Conservation (phyloP, 2,113 vertebrate genomes). For the Neomonachus schauinslandi region DNA sequence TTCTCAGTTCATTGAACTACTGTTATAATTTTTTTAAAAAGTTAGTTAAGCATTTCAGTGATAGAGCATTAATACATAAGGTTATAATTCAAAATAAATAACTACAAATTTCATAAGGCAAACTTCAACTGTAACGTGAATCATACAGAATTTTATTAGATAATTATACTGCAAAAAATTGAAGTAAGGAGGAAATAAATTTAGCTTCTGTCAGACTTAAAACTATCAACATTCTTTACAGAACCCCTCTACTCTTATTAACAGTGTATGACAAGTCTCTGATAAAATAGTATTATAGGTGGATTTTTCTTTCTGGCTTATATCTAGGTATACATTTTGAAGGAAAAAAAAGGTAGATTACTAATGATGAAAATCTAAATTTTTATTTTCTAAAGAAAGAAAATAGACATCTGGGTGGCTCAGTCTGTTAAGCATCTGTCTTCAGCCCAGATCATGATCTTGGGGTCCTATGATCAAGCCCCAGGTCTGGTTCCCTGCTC, state of each 20-base stretch:
- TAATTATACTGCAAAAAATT: not conserved
- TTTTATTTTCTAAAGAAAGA: not conserved
- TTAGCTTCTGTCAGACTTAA: not conserved
- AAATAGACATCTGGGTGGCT: not conserved
- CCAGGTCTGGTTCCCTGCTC: not conserved
- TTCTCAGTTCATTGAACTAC: not conserved
- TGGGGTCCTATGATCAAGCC: not conserved
- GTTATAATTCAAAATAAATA: slow-evolving; percentile 32
- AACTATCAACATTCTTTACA: not conserved
- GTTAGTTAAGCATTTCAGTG: not conserved
- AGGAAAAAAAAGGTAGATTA: not conserved
- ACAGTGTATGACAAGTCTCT: not conserved
- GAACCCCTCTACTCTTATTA: not conserved
- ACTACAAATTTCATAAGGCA: not conserved
- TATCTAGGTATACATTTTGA: not conserved
- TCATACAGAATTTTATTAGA: slow-evolving; percentile 10
- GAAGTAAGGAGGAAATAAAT: not conserved
- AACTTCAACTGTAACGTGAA: not conserved
- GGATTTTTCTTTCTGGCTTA: not conserved
- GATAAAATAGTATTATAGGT: not conserved
- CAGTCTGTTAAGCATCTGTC: not conserved
- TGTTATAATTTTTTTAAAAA: not conserved
- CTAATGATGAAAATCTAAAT: not conserved
- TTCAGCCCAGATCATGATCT: not conserved
- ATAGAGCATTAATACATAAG: not conserved